A percentile compares a stretch with the other conserved stretches of the same genome.
Conservation (phyloP, 2,797 vertebrate species). For the Tauraco hartlaubi region DNA sequence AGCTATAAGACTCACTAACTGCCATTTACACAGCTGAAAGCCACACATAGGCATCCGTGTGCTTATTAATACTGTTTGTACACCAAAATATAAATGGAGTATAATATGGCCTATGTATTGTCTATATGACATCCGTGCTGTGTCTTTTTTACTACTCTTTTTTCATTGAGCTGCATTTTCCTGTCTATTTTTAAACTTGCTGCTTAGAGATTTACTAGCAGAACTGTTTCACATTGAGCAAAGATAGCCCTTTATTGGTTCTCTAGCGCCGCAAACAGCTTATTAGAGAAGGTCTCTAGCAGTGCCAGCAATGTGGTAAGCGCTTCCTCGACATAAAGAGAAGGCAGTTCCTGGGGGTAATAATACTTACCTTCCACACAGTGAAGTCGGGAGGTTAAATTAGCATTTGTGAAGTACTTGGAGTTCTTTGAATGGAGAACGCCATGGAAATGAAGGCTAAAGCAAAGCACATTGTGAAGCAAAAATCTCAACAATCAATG, state of each 20-base stretch:
- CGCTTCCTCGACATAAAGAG: background rate
- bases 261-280: background rate
- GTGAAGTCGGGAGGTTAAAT: background rate
- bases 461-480: background rate
- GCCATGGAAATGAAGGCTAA: background rate
- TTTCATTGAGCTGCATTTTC: background rate
- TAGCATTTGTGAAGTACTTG: background rate
- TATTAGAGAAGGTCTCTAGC: background rate
- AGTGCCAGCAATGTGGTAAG: background rate
- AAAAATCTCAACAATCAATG: constrained; percentile 2
- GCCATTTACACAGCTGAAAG: background rate
- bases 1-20: background rate
- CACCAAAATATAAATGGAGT: background rate
- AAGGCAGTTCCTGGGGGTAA: background rate
- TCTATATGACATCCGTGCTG: background rate
- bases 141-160: background rate
- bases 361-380: background rate
- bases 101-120: background rate
- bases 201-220: background rate
- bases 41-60: background rate
- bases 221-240: background rate
- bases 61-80: background rate
- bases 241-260: background rate
- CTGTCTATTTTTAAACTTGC: background rate
- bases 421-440: background rate